Conservation (phyloP, 1,140 invertebrate genomes). For the Eriosoma lanigerum region DNA sequence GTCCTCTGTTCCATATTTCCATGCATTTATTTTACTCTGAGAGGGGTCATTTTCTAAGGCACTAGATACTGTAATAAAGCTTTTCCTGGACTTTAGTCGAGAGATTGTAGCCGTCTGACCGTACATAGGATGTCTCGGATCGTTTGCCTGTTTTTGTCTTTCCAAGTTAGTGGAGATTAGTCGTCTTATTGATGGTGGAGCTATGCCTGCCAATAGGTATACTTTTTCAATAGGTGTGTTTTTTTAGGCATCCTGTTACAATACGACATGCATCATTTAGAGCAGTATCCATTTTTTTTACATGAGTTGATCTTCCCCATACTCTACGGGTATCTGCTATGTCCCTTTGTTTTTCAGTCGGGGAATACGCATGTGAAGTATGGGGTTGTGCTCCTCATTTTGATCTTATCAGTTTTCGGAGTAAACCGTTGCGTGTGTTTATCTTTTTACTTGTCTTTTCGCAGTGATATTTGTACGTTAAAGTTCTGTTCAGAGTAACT, state of each 20-base stretch:
- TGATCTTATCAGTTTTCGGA: slow-evolving; percentile 24
- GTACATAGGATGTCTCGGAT: too few species aligned
- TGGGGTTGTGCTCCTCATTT: slow-evolving; percentile 40
- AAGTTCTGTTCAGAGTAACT: slow-evolving; percentile 31
- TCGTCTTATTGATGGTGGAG: too few species aligned
- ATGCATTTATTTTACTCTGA: neutral
- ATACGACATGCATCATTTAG: too few species aligned
- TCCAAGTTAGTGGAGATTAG: neutral
- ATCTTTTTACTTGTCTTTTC: slow-evolving; percentile 15
- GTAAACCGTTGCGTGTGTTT: neutral
- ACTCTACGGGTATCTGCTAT: slow-evolving; percentile 1
- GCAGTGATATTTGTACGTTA: slow-evolving; percentile 40
- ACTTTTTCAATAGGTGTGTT: too few species aligned
- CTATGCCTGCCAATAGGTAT: too few species aligned
- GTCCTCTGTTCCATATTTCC: neutral
- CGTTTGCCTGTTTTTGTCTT: neutral
- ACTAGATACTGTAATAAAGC: too few species aligned
- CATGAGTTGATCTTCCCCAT: too few species aligned
- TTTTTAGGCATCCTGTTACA: too few species aligned
- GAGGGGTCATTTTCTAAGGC: neutral
- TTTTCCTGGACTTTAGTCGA: too few species aligned
- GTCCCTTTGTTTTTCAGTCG: neutral
- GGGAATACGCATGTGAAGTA: neutral
- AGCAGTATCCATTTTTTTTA: slow-evolving; percentile 3
- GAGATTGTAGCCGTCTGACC: too few species aligned